Base-by-base conservation (phyloP, 2,888 invertebrate genomes). In the Caenorhabditis uteleia region DNA sequence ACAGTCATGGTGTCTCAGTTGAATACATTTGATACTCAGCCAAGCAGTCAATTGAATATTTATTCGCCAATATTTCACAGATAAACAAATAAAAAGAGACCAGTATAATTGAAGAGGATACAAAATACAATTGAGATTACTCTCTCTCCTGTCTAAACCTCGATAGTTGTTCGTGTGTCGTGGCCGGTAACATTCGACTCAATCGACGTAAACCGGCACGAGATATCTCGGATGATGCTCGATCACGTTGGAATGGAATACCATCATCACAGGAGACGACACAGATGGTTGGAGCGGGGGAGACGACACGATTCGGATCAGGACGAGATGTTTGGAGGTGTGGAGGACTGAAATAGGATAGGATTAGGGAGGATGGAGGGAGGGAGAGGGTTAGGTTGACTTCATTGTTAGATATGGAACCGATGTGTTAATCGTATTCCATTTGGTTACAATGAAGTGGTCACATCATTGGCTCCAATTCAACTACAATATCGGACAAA, bases 131-230 rank as follows among this genome's bases (percentile, higher is more conserved):
- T 34, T 34, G 5, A 7, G 8, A 34, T n/a, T 5, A n/a, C 8
- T 10, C n/a, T n/a, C 31, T 39, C 3, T 33, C 62, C 23, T 48
- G 62, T 12, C 64, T 48, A 26, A 64, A 64, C 14, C 54, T 23
- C n/a, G 45, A 49, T 27, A 64, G 25, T 27, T 64, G 64, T 42
- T 64, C 64, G 23, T 64, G 64, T 16, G 57, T 57, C 3, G 48
- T 51, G 12, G 68, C 72, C 12, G 68, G 68, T 4, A 72, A 34
- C 72, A 69, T 72, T n/a, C 72, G 50, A 31, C 66, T 66, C 12
- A 72, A 45, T 20, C 72, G 49, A 20, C 72, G 57, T 21, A 72
- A 48, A 5, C 62, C 61, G 14, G 66, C 72, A 18, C 68, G 34
- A 23, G 62, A 59, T 23, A 72, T 68, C 14, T 42, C 38, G 16